Evolutionary conservation across 2,797 vertebrate species (phyloP), one percentile per base, ranked within the genome.

Genomic region (Acanthurus tractus): DNA sequence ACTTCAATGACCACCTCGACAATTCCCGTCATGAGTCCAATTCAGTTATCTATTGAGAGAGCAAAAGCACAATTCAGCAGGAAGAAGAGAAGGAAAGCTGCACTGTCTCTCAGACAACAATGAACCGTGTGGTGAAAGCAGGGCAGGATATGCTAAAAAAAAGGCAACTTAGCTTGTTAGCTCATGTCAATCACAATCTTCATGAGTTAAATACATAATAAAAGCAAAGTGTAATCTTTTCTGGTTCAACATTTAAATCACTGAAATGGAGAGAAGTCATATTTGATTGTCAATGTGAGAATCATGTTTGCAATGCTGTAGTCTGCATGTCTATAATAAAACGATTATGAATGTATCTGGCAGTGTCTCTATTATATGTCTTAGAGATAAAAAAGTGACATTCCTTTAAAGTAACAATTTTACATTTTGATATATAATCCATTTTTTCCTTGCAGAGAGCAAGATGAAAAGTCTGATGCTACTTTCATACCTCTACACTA

Each of bases 1-100:
- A 46, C 57, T 48, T 6, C 2, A 57, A 9, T 6, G n/a, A 56
- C 77, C 63, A 87, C 86, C 74, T 75, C 79, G 11, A 58, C 69
- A 4, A 34, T 63, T 38, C 78, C 69, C 1, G 0, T 62, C n/a
- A 63, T 84, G 62, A 92, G 85, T 67, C 89, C 86, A 0, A 70
- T 91, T 48, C 88, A 90, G 70, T 45, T 91, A 23, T 88, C 92
- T 1, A 64, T 94, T 0, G 83, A 91, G 69, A 93, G 69, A 84
- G 84, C 13, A 17, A 80, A 50, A 70, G 81, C 82, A 45, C 93
- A 93, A 46, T 86, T 89, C 74, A 85, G 48, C 45, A 76, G 83
- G 79, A 93, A 93, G 83, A 94, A 88, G 80, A 89, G 79, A 74
- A 90, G 89, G 86, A 93, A 92, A 86, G 77, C 78, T 17, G 42